Base-by-base conservation (phyloP, 23 tunicate genomes). In the Ascidia mentula region DNA sequence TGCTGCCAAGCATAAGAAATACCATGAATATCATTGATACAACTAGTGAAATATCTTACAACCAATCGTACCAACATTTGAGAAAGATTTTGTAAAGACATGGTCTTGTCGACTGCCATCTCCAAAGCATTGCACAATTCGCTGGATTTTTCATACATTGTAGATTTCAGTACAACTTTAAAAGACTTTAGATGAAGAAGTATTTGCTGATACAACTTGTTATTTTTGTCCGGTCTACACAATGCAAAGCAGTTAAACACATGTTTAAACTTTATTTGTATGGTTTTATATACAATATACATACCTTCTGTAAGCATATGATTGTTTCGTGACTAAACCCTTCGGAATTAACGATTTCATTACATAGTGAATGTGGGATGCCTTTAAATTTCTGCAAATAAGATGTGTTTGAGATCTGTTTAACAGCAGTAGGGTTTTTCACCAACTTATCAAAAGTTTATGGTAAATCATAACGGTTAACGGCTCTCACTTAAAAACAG, bases 301-400 rank as follows among this genome's bases (percentile, higher is more conserved):
- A 6, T 45, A 85, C 89, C 82, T 85, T 24, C 38, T 45, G 38
- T 90, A 90, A 8, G 96, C 72, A 72, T 85, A 81, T 18, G 78
- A 35, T 32, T 76, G 83, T 61, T 90, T 90, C 40, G 73, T 32
- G 31, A 90, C 84, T 18, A 90, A 86, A 0, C 83, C 83, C 28
- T 72, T 69, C 31, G 40, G 37, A 18, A 33, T 69, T 32, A 90
- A 46, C 1, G 78, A 60, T 39, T 80, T 80, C 79, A 85, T 85
- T 36, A 88, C 46, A 46, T 88, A 82, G 37, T 88, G 93, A n/a
- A 89, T 89, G 40, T 84, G 89, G 36, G 80, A 77, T 46, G 86
- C 32, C 71, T 90, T 90, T 30, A 85, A 34, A 30, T 78, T 40
- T 36, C 89, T 85, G 83, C 36, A 71, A 40, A 0, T 15, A 31